A percentile compares a stretch with the other conserved stretches of the same genome.
Conservation (phyloP, 2,113 vertebrate species). For the Laticauda laticaudata region DNA sequence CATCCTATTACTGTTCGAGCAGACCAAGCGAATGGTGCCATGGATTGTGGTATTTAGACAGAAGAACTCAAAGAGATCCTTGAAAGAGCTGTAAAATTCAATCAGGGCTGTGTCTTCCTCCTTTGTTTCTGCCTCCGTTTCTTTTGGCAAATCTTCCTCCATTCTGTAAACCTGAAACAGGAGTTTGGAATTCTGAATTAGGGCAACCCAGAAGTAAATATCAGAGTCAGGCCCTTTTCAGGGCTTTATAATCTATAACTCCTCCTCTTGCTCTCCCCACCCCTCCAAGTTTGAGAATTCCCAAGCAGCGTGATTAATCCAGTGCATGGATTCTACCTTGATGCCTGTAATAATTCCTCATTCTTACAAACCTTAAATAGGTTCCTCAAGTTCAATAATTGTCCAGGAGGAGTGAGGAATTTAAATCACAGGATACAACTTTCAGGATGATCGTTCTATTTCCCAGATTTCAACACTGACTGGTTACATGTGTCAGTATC, state of each 20-base stretch:
- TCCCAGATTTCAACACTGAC: constrained; percentile 42
- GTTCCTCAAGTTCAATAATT: not conserved
- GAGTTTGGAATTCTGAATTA: not conserved
- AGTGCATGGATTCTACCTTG: not conserved
- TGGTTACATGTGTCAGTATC: not conserved
- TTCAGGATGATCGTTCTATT: not conserved
- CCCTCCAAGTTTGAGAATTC: not conserved
- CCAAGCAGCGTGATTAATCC: not conserved
- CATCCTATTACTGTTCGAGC: constrained; percentile 58
- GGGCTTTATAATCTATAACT: not conserved
- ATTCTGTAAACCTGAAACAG: constrained; percentile 27
- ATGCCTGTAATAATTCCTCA: not conserved
- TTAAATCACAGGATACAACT: not conserved
- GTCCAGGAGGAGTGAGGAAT: not conserved
- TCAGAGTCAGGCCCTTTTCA: not conserved
- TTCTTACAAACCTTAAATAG: not conserved
- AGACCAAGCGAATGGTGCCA: constrained; percentile 63
- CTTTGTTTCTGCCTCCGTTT: not conserved
- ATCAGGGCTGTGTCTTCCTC: constrained; percentile 54
- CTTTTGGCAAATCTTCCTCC: constrained; percentile 9
- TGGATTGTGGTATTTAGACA: constrained; percentile 71
- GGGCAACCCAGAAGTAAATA: not conserved
- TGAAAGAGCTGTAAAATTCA: constrained; percentile 64
- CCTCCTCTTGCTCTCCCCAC: not conserved
- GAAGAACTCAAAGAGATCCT: constrained; percentile 73